Conservation (phyloP, 1,140 invertebrate species). For the Zaprionus kolodkinae region DNA sequence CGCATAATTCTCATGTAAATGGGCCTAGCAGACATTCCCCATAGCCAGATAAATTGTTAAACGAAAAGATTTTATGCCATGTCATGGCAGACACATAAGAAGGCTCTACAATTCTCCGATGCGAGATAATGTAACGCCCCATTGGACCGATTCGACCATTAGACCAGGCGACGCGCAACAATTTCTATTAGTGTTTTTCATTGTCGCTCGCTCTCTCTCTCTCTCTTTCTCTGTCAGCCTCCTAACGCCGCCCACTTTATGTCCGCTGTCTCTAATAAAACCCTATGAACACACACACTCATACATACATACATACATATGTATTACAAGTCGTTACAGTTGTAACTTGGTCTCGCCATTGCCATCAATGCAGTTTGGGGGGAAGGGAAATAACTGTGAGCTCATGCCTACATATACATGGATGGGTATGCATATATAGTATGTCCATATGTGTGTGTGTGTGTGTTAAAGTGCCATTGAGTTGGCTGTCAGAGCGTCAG, state of each 20-base stretch:
- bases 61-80: conserved; percentile 39
- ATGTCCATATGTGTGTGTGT: conserved; percentile 25
- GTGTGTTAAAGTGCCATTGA: conserved; percentile 50
- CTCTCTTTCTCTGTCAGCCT: conserved; percentile 9
- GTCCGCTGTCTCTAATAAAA: conserved; percentile 40
- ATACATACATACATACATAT: conserved; percentile 15
- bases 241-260: conserved; percentile 25
- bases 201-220: conserved; percentile 65
- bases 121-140: conserved; percentile 53
- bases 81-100: conserved; percentile 47
- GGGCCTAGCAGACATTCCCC: conserved; percentile 6
- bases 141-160: conserved; percentile 31
- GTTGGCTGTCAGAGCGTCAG: conserved; percentile 43
- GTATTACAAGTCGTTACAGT: conserved; percentile 61
- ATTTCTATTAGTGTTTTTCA: conserved; percentile 67
- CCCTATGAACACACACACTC: not conserved
- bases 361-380: conserved; percentile 33
- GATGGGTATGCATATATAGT: conserved; percentile 9
- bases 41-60: conserved; percentile 38
- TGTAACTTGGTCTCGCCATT: conserved; percentile 58
- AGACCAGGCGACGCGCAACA: conserved; percentile 57
- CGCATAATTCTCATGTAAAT: not conserved
- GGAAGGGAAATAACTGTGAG: conserved; percentile 41
- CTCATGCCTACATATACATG: conserved; percentile 17
- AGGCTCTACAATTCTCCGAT: conserved; percentile 50